A percentile compares a stretch with the other conserved stretches of the same genome.
Conservation (phyloP, 2,888 invertebrate species). For the Therioaphis trifolii region DNA sequence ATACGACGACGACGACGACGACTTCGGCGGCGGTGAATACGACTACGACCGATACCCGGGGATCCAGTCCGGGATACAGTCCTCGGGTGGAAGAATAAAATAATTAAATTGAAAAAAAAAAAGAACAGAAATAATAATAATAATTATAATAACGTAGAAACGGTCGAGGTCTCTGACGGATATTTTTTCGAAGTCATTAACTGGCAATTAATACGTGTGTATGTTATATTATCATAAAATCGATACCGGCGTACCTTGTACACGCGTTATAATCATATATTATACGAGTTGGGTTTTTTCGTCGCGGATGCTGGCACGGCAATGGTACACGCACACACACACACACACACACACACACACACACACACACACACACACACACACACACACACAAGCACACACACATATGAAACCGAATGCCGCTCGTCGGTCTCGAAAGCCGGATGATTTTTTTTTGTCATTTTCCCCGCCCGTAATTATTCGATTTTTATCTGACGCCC, state of each 20-base stretch:
- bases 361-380: no score
- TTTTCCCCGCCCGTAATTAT: no score
- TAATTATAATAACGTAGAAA: background rate
- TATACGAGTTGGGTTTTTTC: background rate
- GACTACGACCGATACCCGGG: background rate
- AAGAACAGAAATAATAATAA: background rate
- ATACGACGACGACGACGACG: slow-evolving; percentile 19
- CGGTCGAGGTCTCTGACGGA: background rate
- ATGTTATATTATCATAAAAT: no score
- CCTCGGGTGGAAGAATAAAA: background rate
- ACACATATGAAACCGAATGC: no score
- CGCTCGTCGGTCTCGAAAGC: no score
- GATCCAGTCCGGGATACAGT: background rate
- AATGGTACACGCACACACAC: no score
- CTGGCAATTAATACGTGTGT: slow-evolving; percentile 10
- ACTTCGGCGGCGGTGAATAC: background rate
- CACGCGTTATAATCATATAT: background rate
- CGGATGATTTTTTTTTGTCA: background rate
- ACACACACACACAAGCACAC: no score
- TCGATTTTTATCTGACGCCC: no score
- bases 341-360: no score
- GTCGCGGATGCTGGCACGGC: no score
- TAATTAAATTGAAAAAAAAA: background rate
- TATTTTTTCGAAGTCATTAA: background rate
- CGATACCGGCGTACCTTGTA: background rate